phyloP scores from a whole-genome alignment of 1,140 invertebrate genomes.

The Drosophila micromelanica region DNA sequence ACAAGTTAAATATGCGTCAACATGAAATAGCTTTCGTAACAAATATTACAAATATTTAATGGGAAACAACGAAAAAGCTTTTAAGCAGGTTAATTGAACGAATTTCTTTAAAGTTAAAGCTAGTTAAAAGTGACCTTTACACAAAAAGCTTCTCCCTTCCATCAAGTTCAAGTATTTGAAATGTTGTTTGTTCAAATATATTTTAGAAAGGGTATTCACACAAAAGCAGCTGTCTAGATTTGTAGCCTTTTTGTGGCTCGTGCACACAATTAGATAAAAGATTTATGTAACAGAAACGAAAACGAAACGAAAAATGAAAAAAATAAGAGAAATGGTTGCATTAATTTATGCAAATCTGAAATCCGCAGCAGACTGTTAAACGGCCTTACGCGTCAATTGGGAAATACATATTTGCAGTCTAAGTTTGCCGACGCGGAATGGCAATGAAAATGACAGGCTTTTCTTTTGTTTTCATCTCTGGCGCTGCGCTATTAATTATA shows the following conservation, averaged over 20 bases:
- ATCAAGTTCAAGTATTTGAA: neutral
- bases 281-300: slow-evolving; percentile 44
- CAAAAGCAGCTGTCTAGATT: slow-evolving; percentile 18
- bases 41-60: too few relatives aligned
- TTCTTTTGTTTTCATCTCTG: slow-evolving; percentile 56
- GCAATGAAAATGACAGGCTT: slow-evolving; percentile 62
- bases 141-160: neutral
- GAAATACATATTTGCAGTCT: slow-evolving; percentile 44
- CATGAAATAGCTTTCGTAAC: too few relatives aligned
- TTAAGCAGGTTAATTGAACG: too few relatives aligned
- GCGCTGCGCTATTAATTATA: slow-evolving; percentile 1
- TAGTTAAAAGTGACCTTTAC: neutral
- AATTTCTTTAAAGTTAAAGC: too few relatives aligned
- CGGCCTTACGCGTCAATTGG: slow-evolving; percentile 71
- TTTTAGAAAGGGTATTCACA: neutral
- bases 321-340: slow-evolving; percentile 27
- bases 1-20: neutral
- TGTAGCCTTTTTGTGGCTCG: slow-evolving; percentile 4
- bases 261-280: slow-evolving; percentile 40
- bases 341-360: slow-evolving; percentile 55
- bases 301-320: neutral
- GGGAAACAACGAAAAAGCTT: too few relatives aligned
- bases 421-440: slow-evolving; percentile 45
- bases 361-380: slow-evolving; percentile 71
- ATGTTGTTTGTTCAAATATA: neutral